Percentiles rank a stretch among this genome's conserved stretches.
phyloP scores from a whole-genome alignment of 2,888 invertebrate species.

The Philhelius pedissequus region DNA sequence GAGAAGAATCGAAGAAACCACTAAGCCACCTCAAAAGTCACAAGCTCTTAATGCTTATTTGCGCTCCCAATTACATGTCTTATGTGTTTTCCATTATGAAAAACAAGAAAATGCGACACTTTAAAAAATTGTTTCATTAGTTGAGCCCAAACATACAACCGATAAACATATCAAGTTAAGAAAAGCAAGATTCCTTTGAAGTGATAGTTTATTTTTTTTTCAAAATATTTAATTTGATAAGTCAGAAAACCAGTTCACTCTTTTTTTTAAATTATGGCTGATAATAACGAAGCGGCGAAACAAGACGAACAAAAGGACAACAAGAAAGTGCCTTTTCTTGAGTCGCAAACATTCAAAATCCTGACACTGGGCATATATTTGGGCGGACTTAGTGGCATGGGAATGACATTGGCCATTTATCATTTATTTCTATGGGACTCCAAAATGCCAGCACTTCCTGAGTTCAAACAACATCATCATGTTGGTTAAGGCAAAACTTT shows the following conservation, averaged over 20 bases:
- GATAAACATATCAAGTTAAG: constrained; percentile 24
- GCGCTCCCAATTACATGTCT: constrained; percentile 3
- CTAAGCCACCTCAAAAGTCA: constrained; percentile 46
- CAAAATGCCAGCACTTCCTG: constrained; percentile 76
- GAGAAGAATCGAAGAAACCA: constrained; percentile 36
- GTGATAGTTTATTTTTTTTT: not conserved
- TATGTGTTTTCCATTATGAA: constrained; percentile 26
- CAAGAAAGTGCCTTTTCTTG: constrained; percentile 75
- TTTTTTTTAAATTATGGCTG: not conserved
- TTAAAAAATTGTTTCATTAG: constrained; percentile 22
- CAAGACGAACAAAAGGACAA: constrained; percentile 70
- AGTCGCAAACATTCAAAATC: constrained; percentile 75
- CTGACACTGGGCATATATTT: constrained; percentile 75
- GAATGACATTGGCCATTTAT: constrained; percentile 76
- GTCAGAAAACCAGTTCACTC: not conserved
- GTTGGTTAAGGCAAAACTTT: constrained; percentile 72
- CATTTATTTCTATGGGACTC: constrained; percentile 78
- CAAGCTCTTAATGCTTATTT: constrained; percentile 38
- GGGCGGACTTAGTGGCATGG: constrained; percentile 76
- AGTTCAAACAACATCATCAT: constrained; percentile 76
- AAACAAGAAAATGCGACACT: constrained; percentile 6
- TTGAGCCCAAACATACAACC: constrained; percentile 37
- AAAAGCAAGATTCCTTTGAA: not conserved
- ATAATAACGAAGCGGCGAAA: not conserved
- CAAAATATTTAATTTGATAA: not conserved